These are phyloP conservation scores for Junonia oenone DNA, from an alignment of 2,888 invertebrate species.

Conservation along the genomic window DNA sequence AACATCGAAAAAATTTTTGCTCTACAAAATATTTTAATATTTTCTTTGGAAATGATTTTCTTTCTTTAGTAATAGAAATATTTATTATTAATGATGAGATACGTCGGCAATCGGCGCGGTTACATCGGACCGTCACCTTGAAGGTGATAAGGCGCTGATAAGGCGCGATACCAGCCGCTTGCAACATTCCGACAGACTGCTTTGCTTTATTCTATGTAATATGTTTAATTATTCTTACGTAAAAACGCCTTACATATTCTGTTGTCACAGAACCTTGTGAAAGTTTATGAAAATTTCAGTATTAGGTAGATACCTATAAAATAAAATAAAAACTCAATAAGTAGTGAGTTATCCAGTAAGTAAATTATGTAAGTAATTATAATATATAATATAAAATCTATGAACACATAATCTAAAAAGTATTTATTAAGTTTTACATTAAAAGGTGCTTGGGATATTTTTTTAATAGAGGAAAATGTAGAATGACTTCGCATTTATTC, in stretches of 20 bases:
- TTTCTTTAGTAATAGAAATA: background rate
- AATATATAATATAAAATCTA: no score
- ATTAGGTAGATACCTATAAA: no score
- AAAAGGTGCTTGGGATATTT: no score
- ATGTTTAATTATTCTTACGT: constrained; percentile 18
- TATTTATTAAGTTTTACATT: no score
- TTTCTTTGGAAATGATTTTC: background rate
- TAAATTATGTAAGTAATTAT: no score
- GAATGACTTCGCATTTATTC: no score
- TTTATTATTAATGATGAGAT: constrained; percentile 44
- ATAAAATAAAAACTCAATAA: no score
- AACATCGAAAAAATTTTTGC: background rate
- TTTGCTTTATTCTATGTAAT: constrained; percentile 26
- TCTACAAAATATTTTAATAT: background rate
- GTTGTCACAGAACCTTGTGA: background rate
- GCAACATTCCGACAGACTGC: constrained; percentile 33
- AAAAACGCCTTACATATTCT: background rate
- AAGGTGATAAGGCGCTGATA: constrained; percentile 65
- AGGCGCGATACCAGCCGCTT: constrained; percentile 43
- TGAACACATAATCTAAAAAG: no score
- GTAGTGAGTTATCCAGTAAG: no score
- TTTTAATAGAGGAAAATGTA: no score
- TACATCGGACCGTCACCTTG: constrained; percentile 73
- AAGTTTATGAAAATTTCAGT: background rate
- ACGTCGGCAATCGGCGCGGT: constrained; percentile 56